These are phyloP conservation scores for Drosophila aldrichi DNA, from an alignment of 2,888 invertebrate species.

Conservation along the genomic window DNA sequence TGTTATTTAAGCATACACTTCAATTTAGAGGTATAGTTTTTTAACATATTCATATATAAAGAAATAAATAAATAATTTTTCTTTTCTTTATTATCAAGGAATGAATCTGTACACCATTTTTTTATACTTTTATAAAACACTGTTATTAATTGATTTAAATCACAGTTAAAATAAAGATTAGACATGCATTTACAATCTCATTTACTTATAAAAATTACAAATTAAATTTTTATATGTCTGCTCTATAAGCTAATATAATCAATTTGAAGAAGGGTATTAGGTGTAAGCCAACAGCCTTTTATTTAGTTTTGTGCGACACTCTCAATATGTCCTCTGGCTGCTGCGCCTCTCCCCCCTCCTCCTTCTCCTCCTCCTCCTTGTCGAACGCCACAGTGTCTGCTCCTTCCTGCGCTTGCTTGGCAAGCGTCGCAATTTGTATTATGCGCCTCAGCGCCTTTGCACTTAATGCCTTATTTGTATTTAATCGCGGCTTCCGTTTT, in stretches of 20 bases:
- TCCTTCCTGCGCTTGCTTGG: conserved; percentile 23
- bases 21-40: too few species aligned
- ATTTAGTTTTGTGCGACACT: conserved; percentile 53
- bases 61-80: too few species aligned
- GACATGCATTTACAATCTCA: too few species aligned
- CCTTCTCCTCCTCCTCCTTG: neutral
- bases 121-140: too few species aligned
- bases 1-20: too few species aligned
- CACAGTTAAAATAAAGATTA: too few species aligned
- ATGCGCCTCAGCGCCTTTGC: conserved; percentile 78
- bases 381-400: conserved; percentile 1
- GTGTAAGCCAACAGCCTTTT: conserved; percentile 8
- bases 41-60: too few species aligned
- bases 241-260: neutral
- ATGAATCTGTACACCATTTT: too few species aligned
- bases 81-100: too few species aligned
- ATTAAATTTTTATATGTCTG: too few species aligned
- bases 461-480: conserved; percentile 82
- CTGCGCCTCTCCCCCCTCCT: neutral
- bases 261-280: conserved; percentile 1
- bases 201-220: too few species aligned
- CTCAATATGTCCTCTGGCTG: conserved; percentile 44
- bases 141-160: too few species aligned
- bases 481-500: conserved; percentile 80
- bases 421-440: conserved; percentile 81